Evolutionary conservation across 2,797 vertebrate genomes (phyloP), one percentile per base, ranked within the genome.

Genomic region (Enteromius treurensis): DNA sequence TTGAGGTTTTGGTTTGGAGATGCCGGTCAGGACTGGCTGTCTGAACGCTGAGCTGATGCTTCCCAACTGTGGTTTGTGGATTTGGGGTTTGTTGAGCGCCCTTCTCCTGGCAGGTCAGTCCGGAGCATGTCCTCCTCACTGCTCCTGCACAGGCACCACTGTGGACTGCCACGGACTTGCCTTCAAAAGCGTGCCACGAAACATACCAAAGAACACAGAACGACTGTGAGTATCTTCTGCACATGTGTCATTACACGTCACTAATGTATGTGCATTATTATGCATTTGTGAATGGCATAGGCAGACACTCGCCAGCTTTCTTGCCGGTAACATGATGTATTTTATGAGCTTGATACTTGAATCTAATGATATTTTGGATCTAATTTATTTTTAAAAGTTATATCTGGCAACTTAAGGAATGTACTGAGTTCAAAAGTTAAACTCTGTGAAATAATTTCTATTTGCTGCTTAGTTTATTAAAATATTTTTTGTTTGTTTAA

Each of bases 131-230:
- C 93, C 93, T 0, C 2, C 90, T 5, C 88, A 87, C 77, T 94
- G 93, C 90, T 92, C 89, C 90, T 94, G 93, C 78, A 89, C 91
- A 82, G 93, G 93, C n/a, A 92, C 77, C 84, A 92, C 92, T n/a
- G 93, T 94, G 91, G 93, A 94, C 92, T 94, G 93, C 84, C 93
- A 94, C 21, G 91, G 92, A 83, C 92, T 92, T 76, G 92, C 92
- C 81, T 88, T 94, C 89, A 89, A 89, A 83, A 14, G 87, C 4
- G 82, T 94, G 0, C 93, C 93, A 86, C 92, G 29, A 53, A 92
- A 91, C 90, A 90, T 94, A 78, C 93, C 93, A 89, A 88, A 91
- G 78, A 92, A 88, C 9, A 91, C 92, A 0, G 93, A 94, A 89
- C 90, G 93, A 80, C 91, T 94, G 93, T 94, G 88, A 94, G 93